Base-by-base conservation (phyloP, 2,888 invertebrate species). In the Ashinkailepas kermadecensis region DNA sequence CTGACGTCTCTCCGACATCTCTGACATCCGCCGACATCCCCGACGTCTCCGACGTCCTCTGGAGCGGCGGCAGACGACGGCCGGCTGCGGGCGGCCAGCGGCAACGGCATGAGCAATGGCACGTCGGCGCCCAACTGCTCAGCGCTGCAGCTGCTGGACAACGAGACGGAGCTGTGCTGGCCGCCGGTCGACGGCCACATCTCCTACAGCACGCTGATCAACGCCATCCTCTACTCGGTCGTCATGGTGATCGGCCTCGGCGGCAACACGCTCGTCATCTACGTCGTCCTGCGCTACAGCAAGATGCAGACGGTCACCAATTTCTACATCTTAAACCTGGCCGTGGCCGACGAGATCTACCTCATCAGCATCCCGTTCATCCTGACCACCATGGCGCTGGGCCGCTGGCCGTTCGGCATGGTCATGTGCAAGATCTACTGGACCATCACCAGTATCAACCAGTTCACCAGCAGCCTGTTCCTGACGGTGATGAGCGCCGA, bases 271-370 rank as follows among this genome's bases (percentile, higher is more conserved):
- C 89, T 96, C 81, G 96, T 96, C 84, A 95, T 96, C 86, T 95
- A 95, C 88, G 95, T 95, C 62, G 89, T 90, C 18, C 88, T 94
- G 80, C 91, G 96, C 78, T 96, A 94, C 89, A 94, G 95, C 82
- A 96, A 96, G 88, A 96, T 96, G 96, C 95, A 96, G 87, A 96
- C 96, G 0, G 95, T 96, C 70, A 96, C 96, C 84, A 96, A 96
- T 87, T 94, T 95, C 91, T 96, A 96, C 88, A 96, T 96, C 85
- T 85, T 88, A n/a, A 96, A 96, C 88, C 88, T 96, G 85, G 96
- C 96, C 25, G 93, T 96, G 82, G 96, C 96, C 0, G 96, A 96
- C 87, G 95, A 96, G 87, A 94, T 94, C 86, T 96, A 95, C 86
- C 90, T 96, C 6, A 94, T 95, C 82, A 96, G 96, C 3, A 94